Conservation (phyloP, 2,797 vertebrate species). For the Tympanoctomys barrerae region DNA sequence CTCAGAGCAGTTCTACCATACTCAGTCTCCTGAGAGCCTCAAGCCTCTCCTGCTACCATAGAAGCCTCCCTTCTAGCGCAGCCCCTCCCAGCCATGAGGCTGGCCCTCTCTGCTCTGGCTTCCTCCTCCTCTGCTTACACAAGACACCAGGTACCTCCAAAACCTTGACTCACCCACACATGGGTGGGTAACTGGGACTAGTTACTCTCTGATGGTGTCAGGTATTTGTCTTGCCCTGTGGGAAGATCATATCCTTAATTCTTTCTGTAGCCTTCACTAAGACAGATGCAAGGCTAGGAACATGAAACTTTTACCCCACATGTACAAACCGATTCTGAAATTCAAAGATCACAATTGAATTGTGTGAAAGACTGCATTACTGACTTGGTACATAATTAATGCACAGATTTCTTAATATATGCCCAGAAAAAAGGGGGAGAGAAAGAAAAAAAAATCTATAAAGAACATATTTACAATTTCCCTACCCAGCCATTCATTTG, state of each 20-base stretch:
- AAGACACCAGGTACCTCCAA: not conserved
- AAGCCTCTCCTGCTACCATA: fast-evolving
- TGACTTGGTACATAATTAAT: not conserved
- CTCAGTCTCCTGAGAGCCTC: not conserved
- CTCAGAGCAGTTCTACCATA: too few species aligned
- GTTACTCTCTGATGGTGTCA: not conserved
- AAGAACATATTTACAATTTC: slow-evolving; percentile 56
- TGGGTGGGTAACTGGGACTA: fast-evolving
- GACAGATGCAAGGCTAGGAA: not conserved
- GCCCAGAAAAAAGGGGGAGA: not conserved
- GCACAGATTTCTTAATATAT: not conserved
- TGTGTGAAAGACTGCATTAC: not conserved
- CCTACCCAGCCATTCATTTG: not conserved
- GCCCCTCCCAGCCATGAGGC: too few species aligned
- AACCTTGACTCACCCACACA: not conserved
- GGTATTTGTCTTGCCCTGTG: not conserved
- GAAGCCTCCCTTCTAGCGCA: not conserved
- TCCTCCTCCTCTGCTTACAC: not conserved
- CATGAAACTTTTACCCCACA: not conserved
- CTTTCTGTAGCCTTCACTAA: not conserved
- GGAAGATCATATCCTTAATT: not conserved
- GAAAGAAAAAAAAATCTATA: not conserved
- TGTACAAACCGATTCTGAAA: not conserved
- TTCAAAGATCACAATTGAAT: not conserved
- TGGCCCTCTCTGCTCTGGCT: not conserved